Evolutionary conservation across 2,113 vertebrate genomes (phyloP), one percentile per base, ranked within the genome.

Genomic region (Oophaga pumilio): DNA sequence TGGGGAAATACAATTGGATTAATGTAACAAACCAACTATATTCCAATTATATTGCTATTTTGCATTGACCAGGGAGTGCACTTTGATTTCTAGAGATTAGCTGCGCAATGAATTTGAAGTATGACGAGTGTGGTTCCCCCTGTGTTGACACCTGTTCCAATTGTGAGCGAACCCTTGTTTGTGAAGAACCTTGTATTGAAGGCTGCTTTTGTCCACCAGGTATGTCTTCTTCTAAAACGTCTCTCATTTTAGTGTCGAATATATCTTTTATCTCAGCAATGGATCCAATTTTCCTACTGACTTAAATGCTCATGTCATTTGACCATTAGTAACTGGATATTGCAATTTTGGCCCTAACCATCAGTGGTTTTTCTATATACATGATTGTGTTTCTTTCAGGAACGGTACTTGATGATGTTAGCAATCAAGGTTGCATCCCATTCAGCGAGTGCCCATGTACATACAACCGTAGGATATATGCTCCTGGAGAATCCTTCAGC

Each of bases 71-170:
- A 5, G 33, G 2, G 33, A 43, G 33, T 24, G 6, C 24, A 24
- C 69, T 82, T 83, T 85, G 26, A 60, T 86, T 79, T 14, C 2
- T 26, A 86, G 85, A 64, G 17, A 92, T 89, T 89, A 12, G 20
- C 0, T 98, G 97, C 89, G 93, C 94, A 0, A 89, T 88, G 87
- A 96, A 93, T 89, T 95, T 97, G 96, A 87, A 92, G 28, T 86
- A 79, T 69, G 13, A 91, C 33, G 97, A 98, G 88, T 97, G 96
- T 84, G 92, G 92, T 85, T 95, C 90, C 12, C 92, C 95, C 0
- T 97, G 97, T 86, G 80, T 89, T 0, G 92, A 97, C 89, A 96
- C 93, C 53, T 98, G 97, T 89, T 95, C 93, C 10, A 97, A 95
- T 83, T 91, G 93, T 71, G 92, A 95, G 57, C 90, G 93, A 87